phyloP scores from a whole-genome alignment of 2,888 invertebrate species.

The Nomada ruficornis region DNA sequence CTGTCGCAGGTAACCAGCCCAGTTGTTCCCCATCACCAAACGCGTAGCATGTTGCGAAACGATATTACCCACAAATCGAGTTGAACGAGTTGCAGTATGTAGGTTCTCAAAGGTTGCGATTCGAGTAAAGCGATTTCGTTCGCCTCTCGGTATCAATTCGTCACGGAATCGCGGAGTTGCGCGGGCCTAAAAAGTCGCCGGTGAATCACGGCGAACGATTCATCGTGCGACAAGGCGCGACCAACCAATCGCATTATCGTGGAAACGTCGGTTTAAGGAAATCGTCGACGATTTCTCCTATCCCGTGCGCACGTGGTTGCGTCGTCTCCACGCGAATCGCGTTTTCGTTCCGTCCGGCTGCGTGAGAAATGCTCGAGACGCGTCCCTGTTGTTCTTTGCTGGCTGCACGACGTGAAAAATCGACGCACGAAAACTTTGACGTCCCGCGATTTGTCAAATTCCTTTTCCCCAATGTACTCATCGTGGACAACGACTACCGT shows the following conservation, averaged over 20 bases:
- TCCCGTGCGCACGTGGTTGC: constrained; percentile 32
- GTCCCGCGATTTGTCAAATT: constrained; percentile 81
- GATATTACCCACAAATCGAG: not conserved
- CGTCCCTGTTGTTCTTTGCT: constrained; percentile 72
- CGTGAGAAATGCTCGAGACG: constrained; percentile 80
- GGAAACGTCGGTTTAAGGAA: constrained; percentile 74
- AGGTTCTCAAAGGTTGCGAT: not conserved
- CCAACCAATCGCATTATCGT: constrained; percentile 74
- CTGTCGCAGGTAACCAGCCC: not conserved
- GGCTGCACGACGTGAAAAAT: constrained; percentile 80
- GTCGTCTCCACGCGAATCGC: constrained; percentile 51
- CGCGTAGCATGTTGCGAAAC: not conserved
- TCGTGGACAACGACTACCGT: constrained; percentile 58
- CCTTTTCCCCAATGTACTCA: constrained; percentile 34
- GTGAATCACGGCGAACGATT: constrained; percentile 62
- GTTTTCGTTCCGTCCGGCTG: constrained; percentile 79
- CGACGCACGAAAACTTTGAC: constrained; percentile 81
- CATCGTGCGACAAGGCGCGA: constrained; percentile 57
- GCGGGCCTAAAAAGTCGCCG: constrained; percentile 16
- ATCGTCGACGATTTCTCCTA: constrained; percentile 75
- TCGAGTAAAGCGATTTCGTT: constrained; percentile 17
- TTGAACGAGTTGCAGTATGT: not conserved
- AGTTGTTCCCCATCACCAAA: not conserved
- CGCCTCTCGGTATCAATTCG: constrained; percentile 27
- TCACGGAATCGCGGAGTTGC: constrained; percentile 23